phyloP scores from a whole-genome alignment of 2,888 invertebrate species.

The Eristalinus aeneus region DNA sequence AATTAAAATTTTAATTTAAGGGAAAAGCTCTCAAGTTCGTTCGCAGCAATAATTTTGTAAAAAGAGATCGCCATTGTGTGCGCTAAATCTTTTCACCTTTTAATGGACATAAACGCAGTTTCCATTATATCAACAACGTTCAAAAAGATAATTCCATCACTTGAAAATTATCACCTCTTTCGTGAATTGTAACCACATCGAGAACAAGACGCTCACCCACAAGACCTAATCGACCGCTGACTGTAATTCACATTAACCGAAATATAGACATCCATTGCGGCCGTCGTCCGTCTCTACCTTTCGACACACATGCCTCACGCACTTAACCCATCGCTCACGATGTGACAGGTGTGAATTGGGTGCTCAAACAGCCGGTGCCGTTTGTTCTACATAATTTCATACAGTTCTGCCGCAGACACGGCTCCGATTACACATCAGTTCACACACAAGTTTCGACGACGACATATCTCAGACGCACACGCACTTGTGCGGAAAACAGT shows the following conservation, averaged over 20 bases:
- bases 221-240: not conserved
- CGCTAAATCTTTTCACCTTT: too few species aligned
- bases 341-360: conserved; percentile 23
- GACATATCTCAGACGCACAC: not conserved
- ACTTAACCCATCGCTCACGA: not conserved
- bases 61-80: too few species aligned
- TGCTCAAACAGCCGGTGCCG: conserved; percentile 5
- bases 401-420: not conserved
- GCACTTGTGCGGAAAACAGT: not conserved
- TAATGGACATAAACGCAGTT: too few species aligned
- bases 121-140: too few species aligned
- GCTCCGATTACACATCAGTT: conserved; percentile 17
- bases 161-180: not conserved
- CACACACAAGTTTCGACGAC: not conserved
- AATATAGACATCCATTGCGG: too few species aligned
- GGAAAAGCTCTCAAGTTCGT: too few species aligned
- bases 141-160: too few species aligned
- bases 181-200: not conserved
- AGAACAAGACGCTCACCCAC: not conserved
- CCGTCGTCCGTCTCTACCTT: too few species aligned
- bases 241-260: not conserved
- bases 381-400: conserved; percentile 16
- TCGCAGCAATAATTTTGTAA: too few species aligned
- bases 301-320: not conserved
- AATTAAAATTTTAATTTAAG: too few species aligned